Percentiles rank a stretch among this genome's conserved stretches.
Evolutionary conservation across 2,888 invertebrate genomes (phyloP).

Genomic region (Leucophenga montana): DNA sequence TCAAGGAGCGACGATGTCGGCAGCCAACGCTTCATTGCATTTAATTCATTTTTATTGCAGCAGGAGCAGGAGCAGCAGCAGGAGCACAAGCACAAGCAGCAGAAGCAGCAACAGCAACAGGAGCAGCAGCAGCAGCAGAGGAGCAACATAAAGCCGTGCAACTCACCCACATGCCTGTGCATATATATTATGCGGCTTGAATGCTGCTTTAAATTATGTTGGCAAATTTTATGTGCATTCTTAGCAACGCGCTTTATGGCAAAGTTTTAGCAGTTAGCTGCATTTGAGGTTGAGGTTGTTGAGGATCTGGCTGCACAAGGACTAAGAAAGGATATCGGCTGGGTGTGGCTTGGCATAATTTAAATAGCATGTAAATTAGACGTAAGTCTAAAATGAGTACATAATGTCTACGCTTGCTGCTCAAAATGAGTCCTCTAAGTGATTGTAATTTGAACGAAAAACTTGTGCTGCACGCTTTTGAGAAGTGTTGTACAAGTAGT

Average conservation of each 20-base stretch:
- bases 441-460: conserved; percentile 62
- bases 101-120: neutral
- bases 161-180: neutral
- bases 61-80: neutral
- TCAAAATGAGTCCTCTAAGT: conserved; percentile 61
- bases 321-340: neutral
- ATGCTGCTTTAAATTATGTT: conserved; percentile 65
- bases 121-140: neutral
- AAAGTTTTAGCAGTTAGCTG: conserved; percentile 1
- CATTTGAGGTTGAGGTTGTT: neutral
- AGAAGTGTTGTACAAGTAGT: neutral
- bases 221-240: conserved; percentile 59
- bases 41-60: conserved; percentile 65
- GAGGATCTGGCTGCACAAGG: neutral
- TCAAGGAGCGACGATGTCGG: conserved; percentile 1
- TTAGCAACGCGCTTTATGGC: conserved; percentile 11
- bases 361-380: conserved; percentile 67
- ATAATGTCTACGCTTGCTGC: conserved; percentile 55
- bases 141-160: neutral
- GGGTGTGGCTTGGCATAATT: conserved; percentile 46
- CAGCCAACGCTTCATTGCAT: conserved; percentile 63
- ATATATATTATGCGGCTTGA: neutral
- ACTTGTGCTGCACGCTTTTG: conserved; percentile 39
- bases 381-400: conserved; percentile 66
- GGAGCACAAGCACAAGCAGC: neutral